phyloP scores from a whole-genome alignment of 92 coral and sea anemone species.

The Zoanthus sociatus region DNA sequence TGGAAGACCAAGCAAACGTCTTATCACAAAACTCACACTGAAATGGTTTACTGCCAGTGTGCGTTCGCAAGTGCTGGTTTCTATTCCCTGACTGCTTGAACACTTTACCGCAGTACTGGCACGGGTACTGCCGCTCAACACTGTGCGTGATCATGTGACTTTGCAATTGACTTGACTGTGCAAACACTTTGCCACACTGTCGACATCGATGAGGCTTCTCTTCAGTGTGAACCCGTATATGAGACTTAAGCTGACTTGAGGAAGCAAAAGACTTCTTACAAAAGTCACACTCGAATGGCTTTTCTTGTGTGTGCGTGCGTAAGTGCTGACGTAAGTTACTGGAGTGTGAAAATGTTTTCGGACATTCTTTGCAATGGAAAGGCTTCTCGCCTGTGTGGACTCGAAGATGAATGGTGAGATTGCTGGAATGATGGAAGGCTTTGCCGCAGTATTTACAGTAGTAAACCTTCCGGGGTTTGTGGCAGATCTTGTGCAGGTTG shows the following conservation, averaged over 20 bases:
- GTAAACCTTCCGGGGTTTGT: conserved; percentile 33
- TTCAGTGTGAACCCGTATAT: conserved; percentile 38
- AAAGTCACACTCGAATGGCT: conserved; percentile 40
- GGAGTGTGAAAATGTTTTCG: conserved; percentile 37
- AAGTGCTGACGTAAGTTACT: conserved; percentile 40
- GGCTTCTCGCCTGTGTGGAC: conserved; percentile 42
- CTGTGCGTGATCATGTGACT: conserved; percentile 24
- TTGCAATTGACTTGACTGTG: conserved; percentile 32
- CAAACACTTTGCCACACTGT: conserved; percentile 31
- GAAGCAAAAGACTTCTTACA: conserved; percentile 47
- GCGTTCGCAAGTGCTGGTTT: conserved; percentile 40
- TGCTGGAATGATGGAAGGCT: conserved; percentile 31
- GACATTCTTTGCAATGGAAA: conserved; percentile 43
- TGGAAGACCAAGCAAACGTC: conserved; percentile 47
- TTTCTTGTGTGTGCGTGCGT: conserved; percentile 45
- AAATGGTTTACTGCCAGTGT: conserved; percentile 42
- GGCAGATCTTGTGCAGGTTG: conserved; percentile 22
- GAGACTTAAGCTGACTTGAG: conserved; percentile 43
- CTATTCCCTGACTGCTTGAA: conserved; percentile 40
- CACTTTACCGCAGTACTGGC: conserved; percentile 44
- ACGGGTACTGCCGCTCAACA: conserved; percentile 18
- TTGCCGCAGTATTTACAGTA: conserved; percentile 41
- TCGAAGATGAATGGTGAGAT: conserved; percentile 39
- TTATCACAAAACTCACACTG: conserved; percentile 39
- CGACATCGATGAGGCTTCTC: conserved; percentile 38